These are phyloP conservation scores for Pasiphila rectangulata DNA, from an alignment of 2,888 invertebrate species.

Conservation along the genomic window DNA sequence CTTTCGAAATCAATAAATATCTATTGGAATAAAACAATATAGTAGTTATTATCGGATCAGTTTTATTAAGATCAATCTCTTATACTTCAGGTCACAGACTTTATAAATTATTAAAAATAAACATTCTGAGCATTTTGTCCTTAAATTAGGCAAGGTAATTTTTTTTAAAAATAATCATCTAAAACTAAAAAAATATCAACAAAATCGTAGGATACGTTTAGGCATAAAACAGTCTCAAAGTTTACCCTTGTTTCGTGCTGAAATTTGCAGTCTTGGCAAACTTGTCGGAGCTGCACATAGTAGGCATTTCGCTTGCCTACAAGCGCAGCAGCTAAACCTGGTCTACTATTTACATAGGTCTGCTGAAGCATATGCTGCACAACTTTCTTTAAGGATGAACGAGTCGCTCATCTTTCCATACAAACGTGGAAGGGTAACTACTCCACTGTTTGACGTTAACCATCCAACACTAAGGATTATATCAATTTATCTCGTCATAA, in stretches of 20 bases:
- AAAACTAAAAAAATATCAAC: neutral
- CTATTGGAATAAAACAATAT: neutral
- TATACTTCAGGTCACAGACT: neutral
- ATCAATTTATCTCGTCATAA: too few relatives aligned
- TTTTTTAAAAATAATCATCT: neutral
- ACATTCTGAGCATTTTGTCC: too few relatives aligned
- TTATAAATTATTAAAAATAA: neutral
- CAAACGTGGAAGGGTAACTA: too few relatives aligned
- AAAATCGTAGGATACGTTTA: neutral
- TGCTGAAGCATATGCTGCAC: neutral
- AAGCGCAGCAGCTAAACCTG: neutral
- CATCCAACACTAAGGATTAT: too few relatives aligned
- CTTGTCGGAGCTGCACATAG: conserved; percentile 4
- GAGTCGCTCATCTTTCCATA: too few relatives aligned
- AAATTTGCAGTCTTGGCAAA: conserved; percentile 17
- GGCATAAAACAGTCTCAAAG: neutral
- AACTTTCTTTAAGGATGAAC: neutral
- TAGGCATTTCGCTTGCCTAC: neutral
- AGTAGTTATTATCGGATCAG: neutral
- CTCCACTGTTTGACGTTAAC: too few relatives aligned
- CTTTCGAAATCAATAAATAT: neutral
- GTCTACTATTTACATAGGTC: neutral
- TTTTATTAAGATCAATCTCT: neutral
- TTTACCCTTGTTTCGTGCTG: neutral
- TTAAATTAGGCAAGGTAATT: neutral